phyloP scores from a whole-genome alignment of 1,140 invertebrate species.

The Thaumatotibia leucotreta region DNA sequence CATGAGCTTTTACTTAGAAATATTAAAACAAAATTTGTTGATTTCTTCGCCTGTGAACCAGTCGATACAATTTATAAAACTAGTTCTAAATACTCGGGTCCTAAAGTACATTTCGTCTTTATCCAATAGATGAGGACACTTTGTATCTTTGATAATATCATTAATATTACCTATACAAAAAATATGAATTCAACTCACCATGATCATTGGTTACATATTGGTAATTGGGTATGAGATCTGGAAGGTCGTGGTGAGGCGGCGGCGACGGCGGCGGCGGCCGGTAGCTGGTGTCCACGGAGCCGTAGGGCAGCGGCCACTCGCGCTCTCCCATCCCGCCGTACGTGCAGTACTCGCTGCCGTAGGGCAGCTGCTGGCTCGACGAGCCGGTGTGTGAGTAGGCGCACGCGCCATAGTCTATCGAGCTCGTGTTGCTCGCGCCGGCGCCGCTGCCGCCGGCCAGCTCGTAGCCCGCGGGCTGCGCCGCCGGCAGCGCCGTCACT shows the following conservation, averaged over 20 bases:
- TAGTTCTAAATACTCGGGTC: no score
- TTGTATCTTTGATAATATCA: no score
- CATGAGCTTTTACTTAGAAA: no score
- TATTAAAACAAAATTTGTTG: no score
- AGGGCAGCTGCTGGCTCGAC: conserved; percentile 46
- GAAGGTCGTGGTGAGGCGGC: conserved; percentile 49
- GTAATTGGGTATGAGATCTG: conserved; percentile 62
- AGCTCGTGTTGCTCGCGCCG: conserved; percentile 29
- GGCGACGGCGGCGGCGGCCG: conserved; percentile 43
- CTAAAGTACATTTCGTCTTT: no score
- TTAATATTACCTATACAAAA: not conserved
- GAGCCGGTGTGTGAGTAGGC: conserved; percentile 47
- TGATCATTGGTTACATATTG: conserved; percentile 67
- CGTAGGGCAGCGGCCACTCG: conserved; percentile 51
- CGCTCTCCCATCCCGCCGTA: conserved; percentile 51
- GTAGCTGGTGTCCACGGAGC: conserved; percentile 48
- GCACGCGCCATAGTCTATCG: conserved; percentile 61
- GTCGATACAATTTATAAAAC: no score
- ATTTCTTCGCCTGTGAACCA: no score
- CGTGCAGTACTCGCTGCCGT: conserved; percentile 57
- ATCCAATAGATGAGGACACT: no score
- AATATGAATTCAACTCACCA: conserved; percentile 42
- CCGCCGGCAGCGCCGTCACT: conserved; percentile 39
- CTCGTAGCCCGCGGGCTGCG: conserved; percentile 49
- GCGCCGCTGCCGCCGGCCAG: conserved; percentile 43